Evolutionary conservation across 2,797 vertebrate genomes (phyloP).

Genomic region (Calcarius lapponicus): DNA sequence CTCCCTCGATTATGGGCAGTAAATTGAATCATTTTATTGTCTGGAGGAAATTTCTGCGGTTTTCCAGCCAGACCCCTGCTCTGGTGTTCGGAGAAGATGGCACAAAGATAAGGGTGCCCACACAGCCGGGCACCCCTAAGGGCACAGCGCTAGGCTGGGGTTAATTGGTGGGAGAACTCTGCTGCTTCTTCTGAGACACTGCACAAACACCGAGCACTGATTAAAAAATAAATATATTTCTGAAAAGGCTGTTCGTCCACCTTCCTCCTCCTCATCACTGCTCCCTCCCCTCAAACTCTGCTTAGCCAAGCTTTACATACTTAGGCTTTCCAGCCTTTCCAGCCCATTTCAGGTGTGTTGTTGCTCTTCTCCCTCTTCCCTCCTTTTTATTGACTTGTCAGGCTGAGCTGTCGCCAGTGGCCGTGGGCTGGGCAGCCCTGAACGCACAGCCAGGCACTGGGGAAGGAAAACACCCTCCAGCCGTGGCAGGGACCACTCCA

Average conservation of each 20-base stretch:
- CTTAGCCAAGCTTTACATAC: background rate
- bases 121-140: rapidly evolving
- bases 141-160: background rate
- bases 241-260: background rate
- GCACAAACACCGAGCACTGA: background rate
- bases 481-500: background rate
- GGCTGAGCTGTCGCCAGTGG: background rate
- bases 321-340: background rate
- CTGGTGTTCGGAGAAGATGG: background rate
- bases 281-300: background rate
- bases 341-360: background rate
- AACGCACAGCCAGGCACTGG: background rate
- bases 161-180: background rate
- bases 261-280: background rate
- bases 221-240: background rate
- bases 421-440: background rate
- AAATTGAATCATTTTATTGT: background rate
- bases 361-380: background rate
- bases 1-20: background rate
- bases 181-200: background rate
- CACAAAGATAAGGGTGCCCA: background rate
- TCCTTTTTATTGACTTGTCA: conserved; percentile 42
- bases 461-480: background rate
- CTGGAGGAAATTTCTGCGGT: conserved; percentile 5
- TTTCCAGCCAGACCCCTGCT: background rate